These are phyloP conservation scores for Chromis chromis DNA, from an alignment of 2,797 vertebrate species.

Conservation along the genomic window DNA sequence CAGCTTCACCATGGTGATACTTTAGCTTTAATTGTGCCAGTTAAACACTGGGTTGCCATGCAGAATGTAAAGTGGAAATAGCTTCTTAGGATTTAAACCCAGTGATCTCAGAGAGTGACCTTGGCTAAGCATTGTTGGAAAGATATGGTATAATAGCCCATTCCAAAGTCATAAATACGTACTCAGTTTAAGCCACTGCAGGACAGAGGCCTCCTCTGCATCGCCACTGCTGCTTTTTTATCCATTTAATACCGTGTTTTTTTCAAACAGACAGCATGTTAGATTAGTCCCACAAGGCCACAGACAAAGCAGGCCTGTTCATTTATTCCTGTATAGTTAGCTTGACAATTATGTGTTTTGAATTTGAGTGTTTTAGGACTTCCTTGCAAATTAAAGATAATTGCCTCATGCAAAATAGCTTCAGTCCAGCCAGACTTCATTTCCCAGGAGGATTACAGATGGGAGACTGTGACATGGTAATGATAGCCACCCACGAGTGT, in stretches of 20 bases:
- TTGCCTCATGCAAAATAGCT: slow-evolving; percentile 59
- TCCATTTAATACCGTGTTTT: slow-evolving; percentile 57
- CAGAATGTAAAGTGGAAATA: slow-evolving; percentile 73
- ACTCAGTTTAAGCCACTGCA: slow-evolving; percentile 27
- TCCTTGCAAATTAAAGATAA: slow-evolving; percentile 67
- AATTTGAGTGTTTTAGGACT: slow-evolving; percentile 54
- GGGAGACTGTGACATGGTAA: slow-evolving; percentile 65
- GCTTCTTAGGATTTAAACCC: slow-evolving; percentile 69
- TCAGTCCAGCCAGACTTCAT: slow-evolving; percentile 49
- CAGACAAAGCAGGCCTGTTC: slow-evolving; percentile 44
- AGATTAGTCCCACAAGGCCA: slow-evolving; percentile 29
- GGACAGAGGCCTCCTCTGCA: slow-evolving; percentile 34
- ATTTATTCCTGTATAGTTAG: slow-evolving; percentile 46
- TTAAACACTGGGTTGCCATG: slow-evolving; percentile 69
- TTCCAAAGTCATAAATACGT: slow-evolving; percentile 56
- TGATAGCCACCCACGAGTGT: slow-evolving; percentile 69
- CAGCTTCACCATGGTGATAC: slow-evolving; percentile 63
- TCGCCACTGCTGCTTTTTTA: slow-evolving; percentile 35
- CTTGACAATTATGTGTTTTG: slow-evolving; percentile 62
- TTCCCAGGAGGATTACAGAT: slow-evolving; percentile 63
- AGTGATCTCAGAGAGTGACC: slow-evolving; percentile 63
- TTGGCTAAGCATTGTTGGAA: slow-evolving; percentile 63
- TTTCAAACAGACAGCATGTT: slow-evolving; percentile 32
- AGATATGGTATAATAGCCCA: slow-evolving; percentile 65
- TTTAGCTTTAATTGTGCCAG: slow-evolving; percentile 58